Conservation (phyloP, 2,113 vertebrate genomes). For the Thermophis baileyi region DNA sequence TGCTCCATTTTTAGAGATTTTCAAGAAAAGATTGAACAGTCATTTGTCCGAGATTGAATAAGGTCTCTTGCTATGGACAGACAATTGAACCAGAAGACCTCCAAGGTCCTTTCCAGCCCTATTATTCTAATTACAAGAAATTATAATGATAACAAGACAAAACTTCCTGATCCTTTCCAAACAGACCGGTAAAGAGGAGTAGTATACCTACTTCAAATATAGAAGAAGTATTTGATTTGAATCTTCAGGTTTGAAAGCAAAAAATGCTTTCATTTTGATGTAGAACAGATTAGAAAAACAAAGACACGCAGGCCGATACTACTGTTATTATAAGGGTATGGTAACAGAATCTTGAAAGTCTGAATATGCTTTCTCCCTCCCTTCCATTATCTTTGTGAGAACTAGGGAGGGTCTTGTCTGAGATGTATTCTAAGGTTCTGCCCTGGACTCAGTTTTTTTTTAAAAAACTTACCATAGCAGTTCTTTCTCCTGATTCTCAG, state of each 20-base stretch:
- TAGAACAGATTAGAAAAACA: background rate
- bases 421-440: background rate
- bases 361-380: background rate
- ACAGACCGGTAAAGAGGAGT: background rate
- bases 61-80: background rate
- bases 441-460: background rate
- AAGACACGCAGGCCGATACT: background rate
- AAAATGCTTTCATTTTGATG: background rate
- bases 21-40: background rate
- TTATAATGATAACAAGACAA: background rate
- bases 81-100: too few species aligned
- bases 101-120: too few species aligned
- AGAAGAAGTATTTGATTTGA: background rate
- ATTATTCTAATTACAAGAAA: background rate
- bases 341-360: background rate
- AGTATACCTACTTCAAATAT: background rate
- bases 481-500: background rate
- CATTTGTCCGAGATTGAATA: background rate
- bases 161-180: background rate
- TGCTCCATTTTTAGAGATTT: background rate
- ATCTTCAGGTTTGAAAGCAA: background rate
- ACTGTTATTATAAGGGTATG: background rate
- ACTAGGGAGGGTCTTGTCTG: background rate
- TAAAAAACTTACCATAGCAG: background rate
- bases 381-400: background rate